Evolutionary conservation across 2,888 invertebrate species (phyloP), one percentile per base, ranked within the genome.

Genomic region (Aethes cnicana): DNA sequence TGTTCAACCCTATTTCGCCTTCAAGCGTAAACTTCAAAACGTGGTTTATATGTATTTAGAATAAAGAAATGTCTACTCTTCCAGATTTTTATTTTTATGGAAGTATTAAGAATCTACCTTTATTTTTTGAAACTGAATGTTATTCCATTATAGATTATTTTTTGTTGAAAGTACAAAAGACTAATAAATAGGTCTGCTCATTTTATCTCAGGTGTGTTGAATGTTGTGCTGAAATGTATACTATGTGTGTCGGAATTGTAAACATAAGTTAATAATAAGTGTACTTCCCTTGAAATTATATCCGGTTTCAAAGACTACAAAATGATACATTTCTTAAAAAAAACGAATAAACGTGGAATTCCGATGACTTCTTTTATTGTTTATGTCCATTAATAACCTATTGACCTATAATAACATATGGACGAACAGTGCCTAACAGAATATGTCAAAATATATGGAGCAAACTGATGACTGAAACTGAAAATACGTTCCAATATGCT

Each of bases 181-280:
- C 36, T 50, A 50, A 50, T 50, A 50, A 44, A 36, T 37, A n/a
- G n/a, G n/a, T 50, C 36, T 50, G 43, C 50, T 52, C 46, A 33
- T 46, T 32, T 33, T n/a, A n/a, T 9, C 9, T 39, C 33, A 39
- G 32, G 50, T 44, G 32, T 46, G 46, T 52, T 46, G 46, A 42
- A 44, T 39, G 33, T 43, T 43, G 44, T 46, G 52, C 46, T 39
- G 37, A 50, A 44, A 37, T 37, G 43, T 50, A 30, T 35, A 28
- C 12, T 42, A 21, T 30, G 12, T 37, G 36, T 44, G 16, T 28
- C 42, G 16, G 21, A 23, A 37, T 32, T 33, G 17, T 17, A 39
- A 52, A 52, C 17, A 35, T 44, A 44, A 44, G 44, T 23, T 23
- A 26, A 30, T 28, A 14, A 16, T 39, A 18, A 21, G 20, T 37